Percentiles rank a stretch among this genome's conserved stretches.
These are phyloP conservation scores for Scaptodrosophila latifasciaeformis DNA, from an alignment of 2,888 invertebrate species.

Conservation along the genomic window DNA sequence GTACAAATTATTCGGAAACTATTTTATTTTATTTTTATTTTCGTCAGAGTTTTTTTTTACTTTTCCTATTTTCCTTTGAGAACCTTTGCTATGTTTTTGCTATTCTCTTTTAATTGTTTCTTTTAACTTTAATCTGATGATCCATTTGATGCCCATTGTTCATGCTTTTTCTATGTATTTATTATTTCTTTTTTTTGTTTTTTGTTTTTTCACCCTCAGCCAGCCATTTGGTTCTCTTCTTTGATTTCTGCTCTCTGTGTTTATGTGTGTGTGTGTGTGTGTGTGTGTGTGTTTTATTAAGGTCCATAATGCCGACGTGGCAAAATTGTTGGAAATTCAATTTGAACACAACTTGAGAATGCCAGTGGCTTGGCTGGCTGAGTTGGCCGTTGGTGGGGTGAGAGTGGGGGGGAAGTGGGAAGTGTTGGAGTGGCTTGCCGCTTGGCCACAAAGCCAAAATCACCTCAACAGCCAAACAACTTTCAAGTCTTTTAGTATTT, in stretches of 20 bases:
- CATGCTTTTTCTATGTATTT: conserved; percentile 1
- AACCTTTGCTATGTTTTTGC: background rate
- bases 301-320: conserved; percentile 31
- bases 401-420: too few relatives aligned
- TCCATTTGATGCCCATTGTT: conserved; percentile 13
- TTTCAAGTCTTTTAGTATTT: background rate
- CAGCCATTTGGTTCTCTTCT: conserved; percentile 10
- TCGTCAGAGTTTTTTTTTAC: too few relatives aligned
- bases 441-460: conserved; percentile 46
- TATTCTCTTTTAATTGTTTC: background rate
- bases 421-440: background rate
- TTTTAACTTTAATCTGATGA: background rate
- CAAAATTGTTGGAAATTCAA: conserved; percentile 60
- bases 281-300: background rate
- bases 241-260: background rate
- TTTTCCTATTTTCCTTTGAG: conserved; percentile 10
- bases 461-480: conserved; percentile 24
- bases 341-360: conserved; percentile 50
- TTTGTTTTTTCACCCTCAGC: conserved; percentile 8
- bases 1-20: too few relatives aligned
- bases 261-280: background rate
- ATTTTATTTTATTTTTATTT: too few relatives aligned
- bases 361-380: conserved; percentile 34
- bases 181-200: conserved; percentile 13
- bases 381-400: too few relatives aligned